Conservation (phyloP, 2,888 invertebrate species). For the Hirtodrosophila duncani region DNA sequence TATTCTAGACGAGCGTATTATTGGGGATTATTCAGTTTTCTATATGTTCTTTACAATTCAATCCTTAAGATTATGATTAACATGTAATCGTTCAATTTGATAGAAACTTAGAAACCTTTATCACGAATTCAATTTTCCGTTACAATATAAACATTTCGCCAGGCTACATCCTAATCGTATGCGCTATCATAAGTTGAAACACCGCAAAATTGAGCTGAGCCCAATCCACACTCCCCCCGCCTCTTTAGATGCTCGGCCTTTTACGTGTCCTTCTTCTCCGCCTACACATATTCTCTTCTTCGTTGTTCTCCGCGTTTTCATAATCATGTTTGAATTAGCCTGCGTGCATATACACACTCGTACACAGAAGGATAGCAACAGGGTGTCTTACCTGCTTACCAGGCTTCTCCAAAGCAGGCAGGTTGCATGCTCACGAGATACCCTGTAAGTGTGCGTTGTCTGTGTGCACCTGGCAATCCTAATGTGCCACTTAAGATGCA, state of each 20-base stretch:
- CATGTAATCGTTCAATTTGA: no score
- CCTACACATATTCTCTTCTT: background rate
- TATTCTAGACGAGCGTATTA: no score
- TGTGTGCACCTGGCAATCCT: constrained; percentile 52
- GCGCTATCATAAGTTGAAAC: constrained; percentile 60
- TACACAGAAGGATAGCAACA: constrained; percentile 25
- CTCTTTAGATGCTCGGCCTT: constrained; percentile 4
- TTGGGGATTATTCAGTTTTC: no score
- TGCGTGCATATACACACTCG: constrained; percentile 54
- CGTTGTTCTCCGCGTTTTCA: constrained; percentile 65
- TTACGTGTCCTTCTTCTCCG: background rate
- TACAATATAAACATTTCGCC: constrained; percentile 37
- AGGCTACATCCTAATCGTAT: constrained; percentile 31
- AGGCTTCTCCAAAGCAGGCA: background rate
- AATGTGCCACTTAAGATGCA: constrained; percentile 70
- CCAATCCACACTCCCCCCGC: background rate
- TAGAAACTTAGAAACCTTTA: no score
- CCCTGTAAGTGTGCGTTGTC: constrained; percentile 30
- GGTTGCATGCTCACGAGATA: constrained; percentile 4
- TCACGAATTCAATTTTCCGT: background rate
- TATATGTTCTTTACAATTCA: no score
- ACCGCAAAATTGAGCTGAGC: constrained; percentile 59
- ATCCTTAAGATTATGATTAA: no score
- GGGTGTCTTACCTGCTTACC: constrained; percentile 29
- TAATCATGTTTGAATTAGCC: constrained; percentile 69